Base-by-base conservation (phyloP, 2,113 vertebrate species). In the Calonectris borealis region DNA sequence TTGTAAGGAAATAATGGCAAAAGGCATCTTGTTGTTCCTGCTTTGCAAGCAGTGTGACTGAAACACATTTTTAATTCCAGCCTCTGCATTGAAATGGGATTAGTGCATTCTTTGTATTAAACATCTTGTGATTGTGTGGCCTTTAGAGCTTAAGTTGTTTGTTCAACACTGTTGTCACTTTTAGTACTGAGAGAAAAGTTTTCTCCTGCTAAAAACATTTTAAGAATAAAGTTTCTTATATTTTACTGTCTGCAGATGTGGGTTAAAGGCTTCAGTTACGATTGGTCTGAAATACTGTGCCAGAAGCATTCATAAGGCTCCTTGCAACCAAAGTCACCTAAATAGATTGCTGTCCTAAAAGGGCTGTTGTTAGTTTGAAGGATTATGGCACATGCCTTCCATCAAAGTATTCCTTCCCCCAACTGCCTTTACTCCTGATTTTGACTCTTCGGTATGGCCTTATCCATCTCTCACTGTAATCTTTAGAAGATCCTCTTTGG, bases 1-100 rank as follows among this genome's bases (percentile, higher is more conserved):
- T 97, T 92, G 20, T 71, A 71, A 88, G 58, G 46, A 75, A 69
- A 75, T 78, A 66, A 92, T 78, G 60, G 29, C 68, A 94, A 92
- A 92, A 58, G 24, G 11, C 61, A 77, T 95, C 69, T 88, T 87
- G 60, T 60, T 84, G 26, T 91, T 90, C 64, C 68, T 92, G 27
- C 70, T 94, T 89, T 94, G 80, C 72, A 82, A 82, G 57, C 31
- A 68, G 13, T 75, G 51, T 83, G 80, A 62, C 60, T 61, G 60
- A 88, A 92, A 65, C 40, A 73, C 36, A 38, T 60, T 76, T 93
- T 95, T 90, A 80, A 66, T 87, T 94, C 49, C 36, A 85, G 27
- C 3, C 36, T 62, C 34, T 65, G 54, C 49, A 55, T 10, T 90
- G 68, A 86, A 86, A 81, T 60, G 36, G 61, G 40, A 93, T 93